A percentile compares a stretch with the other conserved stretches of the same genome.
These are phyloP conservation scores for Branchinecta lindahli DNA, from an alignment of 1,140 invertebrate genomes.

Conservation along the genomic window DNA sequence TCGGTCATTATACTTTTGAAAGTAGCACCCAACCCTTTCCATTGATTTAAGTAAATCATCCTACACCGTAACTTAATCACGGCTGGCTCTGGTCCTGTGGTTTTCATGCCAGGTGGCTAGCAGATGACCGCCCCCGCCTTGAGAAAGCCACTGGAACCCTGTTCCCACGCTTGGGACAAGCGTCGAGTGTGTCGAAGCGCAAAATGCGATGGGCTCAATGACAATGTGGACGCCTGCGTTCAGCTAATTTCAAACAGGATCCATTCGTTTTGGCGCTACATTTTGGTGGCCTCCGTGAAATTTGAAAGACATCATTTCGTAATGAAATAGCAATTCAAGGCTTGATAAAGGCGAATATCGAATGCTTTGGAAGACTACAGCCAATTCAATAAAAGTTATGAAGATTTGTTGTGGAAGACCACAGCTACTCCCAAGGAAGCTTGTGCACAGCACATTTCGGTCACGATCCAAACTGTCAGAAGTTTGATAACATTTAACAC, in stretches of 20 bases:
- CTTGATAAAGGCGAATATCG: no score
- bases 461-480: no score
- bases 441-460: no score
- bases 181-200: background rate
- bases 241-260: background rate
- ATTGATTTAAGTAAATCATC: background rate
- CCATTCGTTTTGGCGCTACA: background rate
- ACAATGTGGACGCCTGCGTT: background rate
- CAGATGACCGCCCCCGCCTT: conserved; percentile 3
- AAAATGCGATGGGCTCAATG: background rate
- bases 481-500: no score
- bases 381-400: no score
- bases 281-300: background rate
- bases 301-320: no score
- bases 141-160: background rate
- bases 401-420: no score
- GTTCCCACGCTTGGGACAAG: background rate
- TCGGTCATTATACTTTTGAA: background rate
- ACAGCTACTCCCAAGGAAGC: no score
- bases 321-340: no score
- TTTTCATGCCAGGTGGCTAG: background rate
- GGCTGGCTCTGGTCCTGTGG: background rate
- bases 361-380: no score
- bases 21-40: background rate
- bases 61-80: background rate